Percentiles rank a stretch among this genome's conserved stretches.
Conservation (phyloP, 2,113 vertebrate genomes). For the Hymenochirus boettgeri region DNA sequence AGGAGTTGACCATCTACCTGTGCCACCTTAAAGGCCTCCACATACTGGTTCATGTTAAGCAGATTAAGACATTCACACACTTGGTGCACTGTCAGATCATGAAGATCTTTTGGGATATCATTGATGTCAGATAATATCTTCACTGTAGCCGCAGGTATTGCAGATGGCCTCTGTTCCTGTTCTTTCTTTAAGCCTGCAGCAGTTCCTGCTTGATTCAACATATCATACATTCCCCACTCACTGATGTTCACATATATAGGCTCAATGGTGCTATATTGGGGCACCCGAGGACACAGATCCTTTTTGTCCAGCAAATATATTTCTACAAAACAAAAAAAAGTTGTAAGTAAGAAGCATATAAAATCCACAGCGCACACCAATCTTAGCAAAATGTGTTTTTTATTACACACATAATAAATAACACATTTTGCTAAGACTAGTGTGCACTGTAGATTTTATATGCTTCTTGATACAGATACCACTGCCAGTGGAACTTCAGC, state of each 20-base stretch:
- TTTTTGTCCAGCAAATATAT: conserved; percentile 40
- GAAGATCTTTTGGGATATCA: conserved; percentile 34
- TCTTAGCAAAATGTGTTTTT: too few species aligned
- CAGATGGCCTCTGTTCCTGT: neutral
- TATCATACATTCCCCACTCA: neutral
- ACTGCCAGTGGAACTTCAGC: too few species aligned
- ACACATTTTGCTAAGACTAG: too few species aligned
- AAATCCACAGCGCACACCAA: too few species aligned
- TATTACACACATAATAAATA: too few species aligned
- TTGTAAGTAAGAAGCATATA: too few species aligned
- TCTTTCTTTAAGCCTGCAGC: neutral
- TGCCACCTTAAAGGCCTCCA: conserved; percentile 15
- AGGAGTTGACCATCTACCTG: conserved; percentile 41
- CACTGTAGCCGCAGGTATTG: neutral
- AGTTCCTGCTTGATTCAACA: neutral
- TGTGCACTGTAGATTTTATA: too few species aligned
- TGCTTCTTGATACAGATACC: too few species aligned
- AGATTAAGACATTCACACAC: conserved; percentile 40
- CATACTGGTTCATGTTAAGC: conserved; percentile 38
- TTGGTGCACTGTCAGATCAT: conserved; percentile 26
- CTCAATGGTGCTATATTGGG: conserved; percentile 28
- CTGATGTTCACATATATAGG: conserved; percentile 39
- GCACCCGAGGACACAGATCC: conserved; percentile 1
- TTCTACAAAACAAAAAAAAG: conserved; percentile 14
- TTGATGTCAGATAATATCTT: neutral